Evolutionary conservation across 2,797 vertebrate genomes (phyloP).

Genomic region (Brachymystax lenok): DNA sequence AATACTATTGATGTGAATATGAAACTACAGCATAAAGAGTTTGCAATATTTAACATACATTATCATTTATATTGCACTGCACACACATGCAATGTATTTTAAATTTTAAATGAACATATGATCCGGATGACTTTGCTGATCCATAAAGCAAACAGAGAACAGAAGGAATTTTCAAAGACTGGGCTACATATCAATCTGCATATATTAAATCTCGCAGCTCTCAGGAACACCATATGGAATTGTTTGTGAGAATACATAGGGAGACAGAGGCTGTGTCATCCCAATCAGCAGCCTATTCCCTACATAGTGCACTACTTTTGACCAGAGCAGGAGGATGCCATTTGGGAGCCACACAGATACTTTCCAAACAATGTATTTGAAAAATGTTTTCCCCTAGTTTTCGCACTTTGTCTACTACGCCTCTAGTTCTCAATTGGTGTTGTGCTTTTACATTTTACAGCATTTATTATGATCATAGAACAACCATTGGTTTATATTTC

Average conservation of each 20-base stretch:
- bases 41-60: constrained; percentile 49
- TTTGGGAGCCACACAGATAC: constrained; percentile 19
- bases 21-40: constrained; percentile 28
- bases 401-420: not conserved
- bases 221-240: constrained; percentile 68
- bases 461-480: not conserved
- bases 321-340: constrained; percentile 7
- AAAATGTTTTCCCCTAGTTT: not conserved
- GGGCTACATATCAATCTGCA: constrained; percentile 58
- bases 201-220: constrained; percentile 51
- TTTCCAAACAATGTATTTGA: constrained; percentile 3
- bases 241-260: constrained; percentile 51
- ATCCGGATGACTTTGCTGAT: constrained; percentile 46
- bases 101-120: constrained; percentile 55
- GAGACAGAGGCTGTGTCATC: not conserved
- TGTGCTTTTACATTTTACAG: not conserved
- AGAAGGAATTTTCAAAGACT: constrained; percentile 56
- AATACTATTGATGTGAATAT: not conserved
- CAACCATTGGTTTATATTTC: constrained; percentile 6
- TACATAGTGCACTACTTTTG: not conserved
- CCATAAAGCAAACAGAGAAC: constrained; percentile 59
- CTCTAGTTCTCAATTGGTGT: not conserved
- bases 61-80: constrained; percentile 29
- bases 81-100: constrained; percentile 50
- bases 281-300: not conserved